These are phyloP conservation scores for Watsonalla cultraria DNA, from an alignment of 2,888 invertebrate genomes.

Conservation along the genomic window DNA sequence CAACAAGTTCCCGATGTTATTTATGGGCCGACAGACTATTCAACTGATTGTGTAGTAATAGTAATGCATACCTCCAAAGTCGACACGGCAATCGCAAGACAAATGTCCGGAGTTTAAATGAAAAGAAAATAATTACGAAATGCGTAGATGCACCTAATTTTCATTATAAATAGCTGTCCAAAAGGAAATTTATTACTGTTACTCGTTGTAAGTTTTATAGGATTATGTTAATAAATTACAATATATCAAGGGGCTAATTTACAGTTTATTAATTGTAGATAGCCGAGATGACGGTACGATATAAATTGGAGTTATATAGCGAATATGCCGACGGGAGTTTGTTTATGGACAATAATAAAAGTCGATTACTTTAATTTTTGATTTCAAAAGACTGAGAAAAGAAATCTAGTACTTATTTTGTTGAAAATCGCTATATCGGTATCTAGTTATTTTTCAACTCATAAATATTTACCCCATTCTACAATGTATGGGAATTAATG, in stretches of 20 bases:
- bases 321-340: neutral
- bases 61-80: slow-evolving; percentile 46
- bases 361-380: no score
- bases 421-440: neutral
- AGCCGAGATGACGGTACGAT: neutral
- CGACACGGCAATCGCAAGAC: slow-evolving; percentile 38
- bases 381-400: no score
- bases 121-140: slow-evolving; percentile 25
- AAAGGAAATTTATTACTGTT: slow-evolving; percentile 12
- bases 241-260: neutral
- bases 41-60: slow-evolving; percentile 51
- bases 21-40: slow-evolving; percentile 62
- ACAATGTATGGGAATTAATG: no score
- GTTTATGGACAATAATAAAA: no score
- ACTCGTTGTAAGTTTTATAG: neutral
- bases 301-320: neutral
- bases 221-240: neutral
- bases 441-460: neutral
- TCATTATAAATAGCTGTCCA: slow-evolving; percentile 11
- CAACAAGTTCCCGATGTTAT: slow-evolving; percentile 59
- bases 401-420: no score
- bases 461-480: no score
- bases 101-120: slow-evolving; percentile 23
- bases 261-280: neutral
- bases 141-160: slow-evolving; percentile 14